Base-by-base conservation (phyloP, 2,113 vertebrate genomes). In the Dipodomys ordii region DNA sequence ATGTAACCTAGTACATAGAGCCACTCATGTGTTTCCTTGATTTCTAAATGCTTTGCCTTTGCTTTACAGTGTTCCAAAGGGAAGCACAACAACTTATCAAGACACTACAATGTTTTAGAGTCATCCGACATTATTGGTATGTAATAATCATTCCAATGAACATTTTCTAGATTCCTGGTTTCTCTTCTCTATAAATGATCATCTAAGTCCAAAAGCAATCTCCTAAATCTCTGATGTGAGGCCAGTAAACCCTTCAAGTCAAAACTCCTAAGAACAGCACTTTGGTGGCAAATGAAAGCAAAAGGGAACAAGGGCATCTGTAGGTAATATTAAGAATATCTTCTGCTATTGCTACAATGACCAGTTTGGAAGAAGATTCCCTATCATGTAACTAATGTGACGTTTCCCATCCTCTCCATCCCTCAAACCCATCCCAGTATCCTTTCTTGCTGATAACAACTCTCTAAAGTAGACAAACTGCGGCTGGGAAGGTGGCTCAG, bases 121-220 rank as follows among this genome's bases (percentile, higher is more conserved):
- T n/a, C 23, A 46, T 94, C 88, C 85, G 88, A 77, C 77, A 95
- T 3, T 49, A 39, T 15, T 86, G 53, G 69, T 93, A 93, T 64
- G 27, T 82, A 92, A 94, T 57, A 67, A 92, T 53, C 84, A 46
- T 94, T 94, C 88, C 92, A 96, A 93, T 87, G 60, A 95, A 74
- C 62, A 84, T 94, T 96, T 96, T 92, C 71, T 96, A 95, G 35
- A 95, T 30, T 85, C 81, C 91, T 83, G 25, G 39, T 86, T 88
- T 83, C 87, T 96, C 83, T 92, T 86, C 11, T 88, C 69, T 86
- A 65, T 92, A 95, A 96, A 96, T 94, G 88, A 93, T 68, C 30
- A 39, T 65, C 30, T 80, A 91, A 62, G 49, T 49, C 0, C 64
- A 83, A 67, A 60, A 74, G 67, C 96, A 78, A 62, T 74, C 39